A percentile compares a stretch with the other conserved stretches of the same genome.
Conservation (phyloP, 1,140 invertebrate species). For the Neotoxoptera formosana region DNA sequence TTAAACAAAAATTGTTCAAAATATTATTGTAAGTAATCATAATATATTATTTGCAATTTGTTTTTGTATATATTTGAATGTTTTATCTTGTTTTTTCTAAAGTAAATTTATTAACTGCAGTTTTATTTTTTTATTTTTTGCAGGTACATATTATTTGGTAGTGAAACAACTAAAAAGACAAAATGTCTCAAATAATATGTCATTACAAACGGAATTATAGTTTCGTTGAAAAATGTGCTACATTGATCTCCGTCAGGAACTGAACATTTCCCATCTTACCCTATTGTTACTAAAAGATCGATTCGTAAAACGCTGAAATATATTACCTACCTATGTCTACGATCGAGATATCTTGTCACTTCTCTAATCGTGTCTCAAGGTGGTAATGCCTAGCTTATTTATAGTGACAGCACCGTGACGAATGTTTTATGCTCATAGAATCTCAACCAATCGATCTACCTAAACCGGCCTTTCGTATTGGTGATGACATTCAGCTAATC, state of each 20-base stretch:
- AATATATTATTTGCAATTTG: not conserved
- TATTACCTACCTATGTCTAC: not conserved
- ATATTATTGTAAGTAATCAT: not conserved
- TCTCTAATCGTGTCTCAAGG: not conserved
- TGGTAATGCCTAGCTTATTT: not conserved
- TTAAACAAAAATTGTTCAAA: not conserved
- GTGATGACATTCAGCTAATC: not conserved
- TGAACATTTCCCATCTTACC: not conserved
- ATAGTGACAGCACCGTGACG: not conserved
- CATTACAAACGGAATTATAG: not conserved
- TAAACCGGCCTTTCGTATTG: not conserved
- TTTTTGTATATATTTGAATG: too few relatives aligned
- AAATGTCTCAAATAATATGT: not conserved
- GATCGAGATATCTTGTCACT: not conserved
- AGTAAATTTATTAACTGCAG: not conserved
- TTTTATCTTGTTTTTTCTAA: too few relatives aligned
- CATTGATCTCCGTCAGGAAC: not conserved
- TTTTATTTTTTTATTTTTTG: not conserved
- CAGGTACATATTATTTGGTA: not conserved
- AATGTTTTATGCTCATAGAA: not conserved
- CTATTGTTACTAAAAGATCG: slow-evolving; percentile 5
- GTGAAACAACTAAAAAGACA: not conserved
- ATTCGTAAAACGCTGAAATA: not conserved
- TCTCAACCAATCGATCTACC: not conserved
- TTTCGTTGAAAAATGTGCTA: not conserved